Evolutionary conservation across 2,113 vertebrate genomes (phyloP), one percentile per base, ranked within the genome.

Genomic region (Dasypus novemcinctus): DNA sequence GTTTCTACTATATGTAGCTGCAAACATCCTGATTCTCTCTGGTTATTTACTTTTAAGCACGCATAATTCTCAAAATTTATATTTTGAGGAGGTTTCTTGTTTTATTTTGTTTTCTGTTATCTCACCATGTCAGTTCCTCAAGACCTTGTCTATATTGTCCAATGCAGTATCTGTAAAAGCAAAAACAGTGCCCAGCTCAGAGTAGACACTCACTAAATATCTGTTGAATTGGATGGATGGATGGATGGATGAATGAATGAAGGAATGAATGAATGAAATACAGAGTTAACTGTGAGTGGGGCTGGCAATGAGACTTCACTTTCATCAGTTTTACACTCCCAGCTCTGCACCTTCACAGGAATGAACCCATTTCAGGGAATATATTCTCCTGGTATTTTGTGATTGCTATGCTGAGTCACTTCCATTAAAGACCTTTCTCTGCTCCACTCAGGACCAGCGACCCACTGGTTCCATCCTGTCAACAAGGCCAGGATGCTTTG

Each of bases 351-450:
- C 29, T 12, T 88, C 23, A n/a, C 7, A 79, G 68, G 29, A 89
- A 81, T 29, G 71, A 91, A 64, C 75, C 90, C 29, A 54, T 72
- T 74, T 90, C 76, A 84, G 9, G 89, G 92, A 93, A 95, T 94
- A 61, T 84, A 85, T 96, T 92, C 63, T 96, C 81, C 68, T 96
- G 85, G 64, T 94, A 96, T 96, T 76, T 89, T 94, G 74, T 97
- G 86, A 97, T 89, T 96, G 93, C 38, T 90, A 82, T 95, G 72
- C 93, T 95, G 95, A 95, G 96, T 87, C 76, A 76, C 71, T 97
- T 79, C 36, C 15, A 25, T 80, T 93, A 63, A 41, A 92, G 89
- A 86, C 4, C 78, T 87, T 72, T 91, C 64, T 97, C 81, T 93
- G 95, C 72, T 97, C 90, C n/a, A 21, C 86, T 96, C 71, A 91